Conservation (phyloP, 2,888 invertebrate species). For the Sceliomorpha sp. region DNA sequence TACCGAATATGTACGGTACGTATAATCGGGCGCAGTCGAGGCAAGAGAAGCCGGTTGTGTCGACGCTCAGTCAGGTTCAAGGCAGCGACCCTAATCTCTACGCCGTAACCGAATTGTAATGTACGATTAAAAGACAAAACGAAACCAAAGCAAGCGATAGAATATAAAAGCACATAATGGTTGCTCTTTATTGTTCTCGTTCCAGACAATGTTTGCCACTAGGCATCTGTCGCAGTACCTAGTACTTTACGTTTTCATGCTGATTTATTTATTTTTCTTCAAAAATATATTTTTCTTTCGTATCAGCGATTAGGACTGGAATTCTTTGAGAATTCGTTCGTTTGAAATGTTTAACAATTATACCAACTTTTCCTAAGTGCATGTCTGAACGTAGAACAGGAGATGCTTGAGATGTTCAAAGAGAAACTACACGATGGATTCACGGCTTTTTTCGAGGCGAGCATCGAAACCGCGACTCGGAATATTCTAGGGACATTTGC, state of each 20-base stretch:
- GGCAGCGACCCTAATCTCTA: conserved; percentile 83
- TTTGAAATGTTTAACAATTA: too few relatives aligned
- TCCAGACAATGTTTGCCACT: too few relatives aligned
- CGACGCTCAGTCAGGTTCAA: conserved; percentile 77
- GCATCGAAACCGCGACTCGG: conserved; percentile 18
- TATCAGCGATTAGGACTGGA: too few relatives aligned
- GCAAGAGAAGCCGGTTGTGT: conserved; percentile 72
- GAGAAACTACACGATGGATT: too few relatives aligned
- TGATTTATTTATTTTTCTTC: background rate
- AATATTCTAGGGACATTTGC: conserved; percentile 48
- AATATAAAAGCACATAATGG: conserved; percentile 9
- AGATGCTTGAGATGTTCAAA: too few relatives aligned
- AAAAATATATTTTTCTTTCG: background rate
- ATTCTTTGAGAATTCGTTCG: too few relatives aligned
- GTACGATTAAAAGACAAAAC: conserved; percentile 21
- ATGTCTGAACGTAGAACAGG: too few relatives aligned
- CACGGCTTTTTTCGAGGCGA: background rate
- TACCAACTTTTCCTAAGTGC: background rate
- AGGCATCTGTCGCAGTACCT: too few relatives aligned
- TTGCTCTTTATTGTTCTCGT: background rate
- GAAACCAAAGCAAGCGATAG: conserved; percentile 54
- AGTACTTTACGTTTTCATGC: background rate
- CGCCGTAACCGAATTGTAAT: conserved; percentile 87
- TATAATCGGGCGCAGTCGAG: conserved; percentile 74
- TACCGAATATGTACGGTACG: conserved; percentile 79